Evolutionary conservation across 2,113 vertebrate species (phyloP), one percentile per base, ranked within the genome.

Genomic region (Chinchilla lanigera): DNA sequence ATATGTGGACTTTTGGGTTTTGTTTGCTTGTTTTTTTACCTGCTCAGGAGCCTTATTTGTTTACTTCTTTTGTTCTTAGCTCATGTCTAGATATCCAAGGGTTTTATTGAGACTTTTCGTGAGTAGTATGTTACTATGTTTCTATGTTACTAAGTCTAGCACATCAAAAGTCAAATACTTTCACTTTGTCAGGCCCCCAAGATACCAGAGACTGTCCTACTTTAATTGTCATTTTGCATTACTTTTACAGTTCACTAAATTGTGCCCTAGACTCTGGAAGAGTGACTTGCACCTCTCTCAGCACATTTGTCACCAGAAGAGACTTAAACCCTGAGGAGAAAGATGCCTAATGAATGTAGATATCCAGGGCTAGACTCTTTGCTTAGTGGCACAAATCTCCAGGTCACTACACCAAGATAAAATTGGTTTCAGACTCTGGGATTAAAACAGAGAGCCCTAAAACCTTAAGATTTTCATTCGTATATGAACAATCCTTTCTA

Each of bases 211-310:
- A 91, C 97, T 97, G 93, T 61, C 96, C 95, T 96, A 97, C 83
- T 97, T 98, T 94, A 89, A 94, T 84, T 97, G 96, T 95, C 92
- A 96, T 97, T 97, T 96, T 97, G 92, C 85, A 97, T 97, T 95
- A 95, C 92, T 97, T 97, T 95, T 96, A 93, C 67, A 97, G 96
- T 90, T 97, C 93, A 96, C 56, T 96, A 93, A 96, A 71, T 97
- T 88, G 47, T 97, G 60, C 89, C 93, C 89, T 96, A 41, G 50
- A 97, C 50, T 94, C 97, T 97, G 67, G 28, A 97, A 91, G 86
- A 96, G 83, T 86, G 83, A 97, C 73, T 50, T 93, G 83, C 67
- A 61, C 86, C 73, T 97, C 63, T 89, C 83, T 94, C 80, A 92
- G 92, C 28, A 85, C 56, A 96, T 95, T 96, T 94, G 91, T 97